Percentiles rank a stretch among this genome's conserved stretches.
phyloP scores from a whole-genome alignment of 2,113 vertebrate genomes.

The Pelodiscus sinensis region DNA sequence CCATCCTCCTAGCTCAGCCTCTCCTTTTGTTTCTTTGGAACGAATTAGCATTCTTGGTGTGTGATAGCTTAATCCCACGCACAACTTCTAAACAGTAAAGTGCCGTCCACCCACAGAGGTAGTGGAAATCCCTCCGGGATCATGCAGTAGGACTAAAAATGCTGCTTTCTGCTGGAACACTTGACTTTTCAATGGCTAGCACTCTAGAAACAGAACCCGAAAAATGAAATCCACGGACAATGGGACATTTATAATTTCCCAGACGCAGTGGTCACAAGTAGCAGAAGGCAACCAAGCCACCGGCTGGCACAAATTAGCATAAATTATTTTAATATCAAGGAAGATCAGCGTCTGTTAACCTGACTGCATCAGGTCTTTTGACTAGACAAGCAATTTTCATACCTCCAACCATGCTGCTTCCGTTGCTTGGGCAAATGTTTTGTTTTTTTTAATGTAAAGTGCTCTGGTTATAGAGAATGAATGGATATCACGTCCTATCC shows the following conservation, averaged over 20 bases:
- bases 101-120: background rate
- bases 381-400: background rate
- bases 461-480: background rate
- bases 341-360: background rate
- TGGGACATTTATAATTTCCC: constrained; percentile 37
- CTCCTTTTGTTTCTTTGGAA: background rate
- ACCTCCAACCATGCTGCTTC: constrained; percentile 16
- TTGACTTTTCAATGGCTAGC: constrained; percentile 22
- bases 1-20: background rate
- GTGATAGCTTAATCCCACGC: background rate
- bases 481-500: background rate
- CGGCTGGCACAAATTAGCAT: constrained; percentile 35
- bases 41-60: constrained; percentile 11
- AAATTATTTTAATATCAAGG: constrained; percentile 10
- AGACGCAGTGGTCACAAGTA: background rate
- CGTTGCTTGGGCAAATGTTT: background rate
- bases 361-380: constrained; percentile 1
- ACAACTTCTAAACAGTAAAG: constrained; percentile 7
- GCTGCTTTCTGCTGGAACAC: background rate
- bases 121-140: background rate
- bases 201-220: background rate
- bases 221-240: constrained; percentile 53
- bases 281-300: constrained; percentile 22
- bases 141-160: background rate
- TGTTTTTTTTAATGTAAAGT: background rate